These are phyloP conservation scores for Aplocera efformata DNA, from an alignment of 2,888 invertebrate genomes.

Conservation along the genomic window DNA sequence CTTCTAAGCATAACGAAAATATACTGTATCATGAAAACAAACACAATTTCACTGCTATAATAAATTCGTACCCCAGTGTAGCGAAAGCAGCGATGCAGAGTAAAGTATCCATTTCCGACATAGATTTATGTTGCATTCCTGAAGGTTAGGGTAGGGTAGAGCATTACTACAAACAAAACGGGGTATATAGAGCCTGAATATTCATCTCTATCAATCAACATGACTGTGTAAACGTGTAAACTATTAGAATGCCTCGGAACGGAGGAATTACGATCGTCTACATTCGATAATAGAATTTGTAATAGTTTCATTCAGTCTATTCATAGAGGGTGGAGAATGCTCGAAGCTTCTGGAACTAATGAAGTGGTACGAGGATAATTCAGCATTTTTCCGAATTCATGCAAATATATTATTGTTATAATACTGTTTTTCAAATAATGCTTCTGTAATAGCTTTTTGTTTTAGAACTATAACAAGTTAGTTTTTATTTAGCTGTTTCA, in stretches of 20 bases:
- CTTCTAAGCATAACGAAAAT: too few relatives aligned
- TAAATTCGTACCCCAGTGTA: conserved; percentile 39
- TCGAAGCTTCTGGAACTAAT: conserved; percentile 2
- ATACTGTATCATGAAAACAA: conserved; percentile 1
- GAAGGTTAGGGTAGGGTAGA: conserved; percentile 49
- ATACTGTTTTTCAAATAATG: too few relatives aligned
- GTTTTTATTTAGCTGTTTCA: too few relatives aligned
- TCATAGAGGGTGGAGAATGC: conserved; percentile 6
- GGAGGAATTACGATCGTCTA: conserved; percentile 42
- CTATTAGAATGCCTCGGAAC: conserved; percentile 37
- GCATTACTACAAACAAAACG: conserved; percentile 46
- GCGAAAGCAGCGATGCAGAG: conserved; percentile 38
- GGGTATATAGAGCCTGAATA: conserved; percentile 56
- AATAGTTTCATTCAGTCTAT: conserved; percentile 11
- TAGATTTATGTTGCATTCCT: conserved; percentile 60
- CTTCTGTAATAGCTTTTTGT: too few relatives aligned
- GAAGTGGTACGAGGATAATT: conserved; percentile 1
- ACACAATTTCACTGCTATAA: conserved; percentile 13
- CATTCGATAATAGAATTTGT: conserved; percentile 18
- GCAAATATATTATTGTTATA: too few relatives aligned
- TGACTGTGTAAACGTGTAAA: conserved; percentile 52
- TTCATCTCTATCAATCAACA: conserved; percentile 68
- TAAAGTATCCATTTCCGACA: conserved; percentile 49
- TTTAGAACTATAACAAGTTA: too few relatives aligned
- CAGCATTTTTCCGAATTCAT: not conserved